phyloP scores from a whole-genome alignment of 2,888 invertebrate species.

The Galeruca laticollis region DNA sequence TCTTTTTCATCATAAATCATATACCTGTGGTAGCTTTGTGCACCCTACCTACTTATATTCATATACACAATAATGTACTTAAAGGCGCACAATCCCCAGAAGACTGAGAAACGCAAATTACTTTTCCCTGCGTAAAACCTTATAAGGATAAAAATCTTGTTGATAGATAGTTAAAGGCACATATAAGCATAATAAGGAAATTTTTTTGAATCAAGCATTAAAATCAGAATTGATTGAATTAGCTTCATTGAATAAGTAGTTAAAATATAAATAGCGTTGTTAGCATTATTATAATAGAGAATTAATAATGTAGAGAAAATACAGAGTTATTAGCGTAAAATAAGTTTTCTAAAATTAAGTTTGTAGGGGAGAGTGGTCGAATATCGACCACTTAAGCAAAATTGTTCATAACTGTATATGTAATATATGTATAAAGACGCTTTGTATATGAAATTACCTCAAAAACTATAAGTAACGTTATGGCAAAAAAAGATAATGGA shows the following conservation, averaged over 20 bases:
- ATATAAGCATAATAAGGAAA: background rate
- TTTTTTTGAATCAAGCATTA: background rate
- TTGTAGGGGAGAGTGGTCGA: no score
- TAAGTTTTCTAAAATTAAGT: no score
- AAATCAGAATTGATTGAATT: background rate
- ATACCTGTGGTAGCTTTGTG: slow-evolving; percentile 1
- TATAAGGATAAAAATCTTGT: slow-evolving; percentile 7
- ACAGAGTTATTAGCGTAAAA: no score
- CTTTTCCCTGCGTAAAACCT: slow-evolving; percentile 1
- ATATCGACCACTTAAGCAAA: no score
- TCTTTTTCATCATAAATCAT: slow-evolving; percentile 2
- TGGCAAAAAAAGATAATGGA: no score
- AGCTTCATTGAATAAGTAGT: background rate
- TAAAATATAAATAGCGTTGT: no score
- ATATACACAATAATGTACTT: slow-evolving; percentile 4
- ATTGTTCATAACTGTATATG: no score
- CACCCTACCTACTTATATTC: slow-evolving; percentile 3
- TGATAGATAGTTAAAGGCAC: slow-evolving; percentile 2
- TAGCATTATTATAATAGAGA: no score
- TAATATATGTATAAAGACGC: no score
- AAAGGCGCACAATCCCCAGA: slow-evolving; percentile 5
- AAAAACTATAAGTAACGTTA: no score
- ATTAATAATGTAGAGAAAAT: no score
- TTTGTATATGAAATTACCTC: no score
- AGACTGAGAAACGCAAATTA: slow-evolving; percentile 6